A percentile compares a stretch with the other conserved stretches of the same genome.
These are phyloP conservation scores for Calcarius lapponicus DNA, from an alignment of 2,797 vertebrate genomes.

Conservation along the genomic window DNA sequence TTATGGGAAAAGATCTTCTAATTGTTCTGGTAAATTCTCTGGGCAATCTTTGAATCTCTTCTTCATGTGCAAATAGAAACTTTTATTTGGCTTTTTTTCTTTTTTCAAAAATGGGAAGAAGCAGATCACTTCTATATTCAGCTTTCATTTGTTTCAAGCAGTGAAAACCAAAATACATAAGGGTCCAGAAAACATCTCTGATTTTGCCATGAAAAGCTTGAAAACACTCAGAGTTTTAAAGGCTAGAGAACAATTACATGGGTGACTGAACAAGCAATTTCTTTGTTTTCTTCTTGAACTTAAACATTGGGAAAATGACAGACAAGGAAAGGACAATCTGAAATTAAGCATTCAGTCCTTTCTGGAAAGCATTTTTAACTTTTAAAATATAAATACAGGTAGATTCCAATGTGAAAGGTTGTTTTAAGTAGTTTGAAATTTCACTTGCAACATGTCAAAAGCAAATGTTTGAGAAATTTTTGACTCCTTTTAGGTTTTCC, in stretches of 20 bases:
- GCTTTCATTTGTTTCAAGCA: background rate
- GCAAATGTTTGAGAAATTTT: background rate
- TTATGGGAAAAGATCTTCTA: background rate
- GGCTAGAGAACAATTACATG: background rate
- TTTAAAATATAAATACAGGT: background rate
- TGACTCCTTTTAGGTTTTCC: background rate
- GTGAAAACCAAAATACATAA: background rate
- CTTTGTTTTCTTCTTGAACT: background rate
- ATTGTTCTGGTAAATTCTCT: background rate
- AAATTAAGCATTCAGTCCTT: background rate
- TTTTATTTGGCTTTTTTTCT: background rate
- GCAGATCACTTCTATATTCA: background rate
- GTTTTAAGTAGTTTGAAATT: background rate
- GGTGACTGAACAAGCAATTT: background rate
- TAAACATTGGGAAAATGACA: background rate
- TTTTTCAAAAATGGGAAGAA: background rate
- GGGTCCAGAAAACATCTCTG: background rate
- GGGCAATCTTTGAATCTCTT: background rate
- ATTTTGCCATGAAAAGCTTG: background rate
- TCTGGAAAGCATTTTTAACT: background rate
- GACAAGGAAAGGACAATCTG: background rate
- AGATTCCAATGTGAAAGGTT: background rate
- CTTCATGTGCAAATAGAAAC: background rate
- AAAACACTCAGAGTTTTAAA: background rate
- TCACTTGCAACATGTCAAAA: background rate